Evolutionary conservation across 2,113 vertebrate species (phyloP).

Genomic region (Brachionichthys hirsutus): DNA sequence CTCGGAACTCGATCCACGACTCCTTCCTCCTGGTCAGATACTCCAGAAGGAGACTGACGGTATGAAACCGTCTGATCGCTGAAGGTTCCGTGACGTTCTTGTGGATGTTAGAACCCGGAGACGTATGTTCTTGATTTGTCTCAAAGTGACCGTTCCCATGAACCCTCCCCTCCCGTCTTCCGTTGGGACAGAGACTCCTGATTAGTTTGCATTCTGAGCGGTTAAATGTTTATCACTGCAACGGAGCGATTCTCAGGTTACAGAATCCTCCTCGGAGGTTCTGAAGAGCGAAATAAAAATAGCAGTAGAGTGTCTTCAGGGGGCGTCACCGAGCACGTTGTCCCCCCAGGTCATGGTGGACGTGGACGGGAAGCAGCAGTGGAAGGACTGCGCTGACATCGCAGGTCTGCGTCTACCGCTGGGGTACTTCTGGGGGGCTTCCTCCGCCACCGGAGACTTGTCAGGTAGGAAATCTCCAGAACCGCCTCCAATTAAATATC

Average conservation of each 20-base stretch:
- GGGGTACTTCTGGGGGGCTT: conserved; percentile 89
- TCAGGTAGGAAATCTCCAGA: conserved; percentile 78
- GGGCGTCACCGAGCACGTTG: background rate
- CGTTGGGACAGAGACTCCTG: too few relatives aligned
- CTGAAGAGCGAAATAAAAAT: background rate
- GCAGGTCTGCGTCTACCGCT: conserved; percentile 83
- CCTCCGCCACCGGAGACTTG: conserved; percentile 90
- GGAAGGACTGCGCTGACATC: conserved; percentile 88
- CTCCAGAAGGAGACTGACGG: conserved; percentile 85
- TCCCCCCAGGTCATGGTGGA: conserved; percentile 84
- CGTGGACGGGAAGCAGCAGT: conserved; percentile 87
- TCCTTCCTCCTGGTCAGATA: conserved; percentile 92
- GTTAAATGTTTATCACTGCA: too few relatives aligned
- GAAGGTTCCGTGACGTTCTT: background rate
- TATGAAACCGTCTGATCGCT: conserved; percentile 57
- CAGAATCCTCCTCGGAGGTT: background rate
- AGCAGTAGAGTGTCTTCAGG: too few relatives aligned
- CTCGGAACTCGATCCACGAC: conserved; percentile 86
- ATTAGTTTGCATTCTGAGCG: too few relatives aligned
- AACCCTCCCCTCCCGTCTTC: too few relatives aligned
- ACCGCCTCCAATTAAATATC: too few relatives aligned
- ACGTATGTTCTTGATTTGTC: too few relatives aligned
- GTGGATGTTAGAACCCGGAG: background rate
- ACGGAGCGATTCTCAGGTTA: too few relatives aligned
- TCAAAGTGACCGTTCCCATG: too few relatives aligned